Percentiles rank a stretch among this genome's conserved stretches.
Evolutionary conservation across 2,113 vertebrate species (phyloP).

Genomic region (Xenotilapia leptura): DNA sequence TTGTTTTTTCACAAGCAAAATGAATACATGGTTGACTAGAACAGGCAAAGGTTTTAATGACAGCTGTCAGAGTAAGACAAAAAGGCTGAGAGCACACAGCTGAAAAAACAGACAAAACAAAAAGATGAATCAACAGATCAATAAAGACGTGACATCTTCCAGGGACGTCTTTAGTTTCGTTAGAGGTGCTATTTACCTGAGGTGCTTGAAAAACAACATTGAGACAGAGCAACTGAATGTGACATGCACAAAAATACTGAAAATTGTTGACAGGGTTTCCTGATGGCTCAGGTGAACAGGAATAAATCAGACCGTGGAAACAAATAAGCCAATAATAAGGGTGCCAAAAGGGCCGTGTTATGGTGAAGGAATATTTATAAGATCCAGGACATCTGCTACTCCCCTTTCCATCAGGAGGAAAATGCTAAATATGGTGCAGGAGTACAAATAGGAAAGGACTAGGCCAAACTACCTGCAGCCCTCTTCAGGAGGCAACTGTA

Average conservation of each 20-base stretch:
- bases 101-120: not conserved
- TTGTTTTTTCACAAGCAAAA: not conserved
- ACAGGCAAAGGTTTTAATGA: not conserved
- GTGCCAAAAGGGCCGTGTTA: not conserved
- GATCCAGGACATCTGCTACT: not conserved
- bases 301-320: not conserved
- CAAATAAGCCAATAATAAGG: not conserved
- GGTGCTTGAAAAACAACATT: not conserved
- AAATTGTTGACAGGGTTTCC: not conserved
- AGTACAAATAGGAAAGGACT: not conserved
- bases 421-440: not conserved
- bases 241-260: not conserved
- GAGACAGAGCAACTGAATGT: not conserved
- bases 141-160: not conserved
- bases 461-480: not conserved
- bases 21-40: not conserved
- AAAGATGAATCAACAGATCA: not conserved
- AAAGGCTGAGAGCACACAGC: not conserved
- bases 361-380: not conserved
- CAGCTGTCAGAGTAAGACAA: not conserved
- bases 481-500: not conserved
- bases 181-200: not conserved
- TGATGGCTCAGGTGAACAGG: not conserved
- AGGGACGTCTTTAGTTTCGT: not conserved
- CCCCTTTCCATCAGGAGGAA: not conserved